Conservation (phyloP, 2,797 vertebrate genomes). For the Sebastes itinus region DNA sequence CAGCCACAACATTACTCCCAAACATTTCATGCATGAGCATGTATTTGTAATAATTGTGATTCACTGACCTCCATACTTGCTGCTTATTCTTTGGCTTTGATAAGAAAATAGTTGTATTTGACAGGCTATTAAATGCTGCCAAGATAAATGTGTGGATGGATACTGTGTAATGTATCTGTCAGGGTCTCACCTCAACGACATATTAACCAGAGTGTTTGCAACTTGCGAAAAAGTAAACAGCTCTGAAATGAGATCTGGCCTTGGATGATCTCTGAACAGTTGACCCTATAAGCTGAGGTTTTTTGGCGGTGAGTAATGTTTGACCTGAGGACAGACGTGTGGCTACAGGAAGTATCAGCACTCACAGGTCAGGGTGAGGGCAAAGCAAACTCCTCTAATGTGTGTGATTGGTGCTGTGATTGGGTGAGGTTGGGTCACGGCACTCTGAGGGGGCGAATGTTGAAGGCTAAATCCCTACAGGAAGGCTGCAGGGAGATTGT, state of each 20-base stretch:
- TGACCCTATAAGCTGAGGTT: not conserved
- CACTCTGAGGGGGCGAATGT: conserved; percentile 32
- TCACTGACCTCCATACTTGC: not conserved
- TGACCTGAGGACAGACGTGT: conserved; percentile 55
- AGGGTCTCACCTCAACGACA: conserved; percentile 6
- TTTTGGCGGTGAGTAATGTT: conserved; percentile 48
- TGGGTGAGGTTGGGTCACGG: conserved; percentile 26
- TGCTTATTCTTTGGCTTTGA: not conserved
- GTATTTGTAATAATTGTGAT: not conserved
- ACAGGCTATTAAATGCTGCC: not conserved
- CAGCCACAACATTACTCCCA: not conserved
- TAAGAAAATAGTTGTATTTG: not conserved
- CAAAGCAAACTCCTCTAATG: conserved; percentile 41
- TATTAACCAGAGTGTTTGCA: conserved; percentile 11
- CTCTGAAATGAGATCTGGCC: conserved; percentile 11
- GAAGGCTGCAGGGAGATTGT: not conserved
- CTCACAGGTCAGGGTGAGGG: conserved; percentile 52
- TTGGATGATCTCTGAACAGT: conserved; percentile 21
- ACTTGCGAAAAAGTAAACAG: conserved; percentile 3
- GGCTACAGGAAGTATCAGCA: conserved; percentile 57
- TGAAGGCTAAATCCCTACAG: conserved; percentile 25
- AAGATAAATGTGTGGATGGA: not conserved
- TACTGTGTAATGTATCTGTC: conserved; percentile 17
- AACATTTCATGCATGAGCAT: not conserved
- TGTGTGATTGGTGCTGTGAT: conserved; percentile 36